A percentile compares a stretch with the other conserved stretches of the same genome.
phyloP scores from a whole-genome alignment of 2,113 vertebrate species.

The Pygoscelis antarcticus region DNA sequence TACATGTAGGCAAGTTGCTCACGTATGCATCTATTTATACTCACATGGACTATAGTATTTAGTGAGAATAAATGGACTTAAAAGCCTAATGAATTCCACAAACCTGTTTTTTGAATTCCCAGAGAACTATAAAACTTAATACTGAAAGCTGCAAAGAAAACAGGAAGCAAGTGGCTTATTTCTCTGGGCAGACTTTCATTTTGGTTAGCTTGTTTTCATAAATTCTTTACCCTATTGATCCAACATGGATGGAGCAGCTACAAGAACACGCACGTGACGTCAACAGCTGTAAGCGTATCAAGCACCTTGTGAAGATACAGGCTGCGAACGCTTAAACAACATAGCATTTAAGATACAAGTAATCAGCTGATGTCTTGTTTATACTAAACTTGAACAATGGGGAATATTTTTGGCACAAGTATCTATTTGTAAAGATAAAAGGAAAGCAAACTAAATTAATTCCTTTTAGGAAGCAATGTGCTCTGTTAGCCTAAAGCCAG shows the following conservation, averaged over 20 bases:
- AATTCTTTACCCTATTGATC: neutral
- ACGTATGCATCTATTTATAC: neutral
- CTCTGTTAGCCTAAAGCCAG: neutral
- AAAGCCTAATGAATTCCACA: neutral
- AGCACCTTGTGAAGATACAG: neutral
- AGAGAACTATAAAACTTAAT: neutral
- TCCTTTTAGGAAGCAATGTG: neutral
- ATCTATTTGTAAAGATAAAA: conserved; percentile 24
- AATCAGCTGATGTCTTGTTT: conserved; percentile 9
- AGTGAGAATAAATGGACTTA: neutral
- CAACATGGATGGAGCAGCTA: neutral
- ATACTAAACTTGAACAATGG: neutral
- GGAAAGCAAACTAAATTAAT: conserved; percentile 9
- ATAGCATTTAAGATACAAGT: neutral
- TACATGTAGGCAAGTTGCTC: neutral
- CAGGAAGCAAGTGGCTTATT: neutral
- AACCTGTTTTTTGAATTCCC: neutral
- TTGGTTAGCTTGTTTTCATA: neutral
- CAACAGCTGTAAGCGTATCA: neutral
- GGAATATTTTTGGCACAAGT: conserved; percentile 13
- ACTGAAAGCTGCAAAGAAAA: neutral
- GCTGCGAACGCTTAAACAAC: neutral
- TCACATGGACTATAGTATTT: neutral
- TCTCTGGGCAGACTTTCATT: neutral
- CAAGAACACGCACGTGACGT: accelerated